These are phyloP conservation scores for Callorhinus ursinus DNA, from an alignment of 2,113 vertebrate genomes.

Conservation along the genomic window DNA sequence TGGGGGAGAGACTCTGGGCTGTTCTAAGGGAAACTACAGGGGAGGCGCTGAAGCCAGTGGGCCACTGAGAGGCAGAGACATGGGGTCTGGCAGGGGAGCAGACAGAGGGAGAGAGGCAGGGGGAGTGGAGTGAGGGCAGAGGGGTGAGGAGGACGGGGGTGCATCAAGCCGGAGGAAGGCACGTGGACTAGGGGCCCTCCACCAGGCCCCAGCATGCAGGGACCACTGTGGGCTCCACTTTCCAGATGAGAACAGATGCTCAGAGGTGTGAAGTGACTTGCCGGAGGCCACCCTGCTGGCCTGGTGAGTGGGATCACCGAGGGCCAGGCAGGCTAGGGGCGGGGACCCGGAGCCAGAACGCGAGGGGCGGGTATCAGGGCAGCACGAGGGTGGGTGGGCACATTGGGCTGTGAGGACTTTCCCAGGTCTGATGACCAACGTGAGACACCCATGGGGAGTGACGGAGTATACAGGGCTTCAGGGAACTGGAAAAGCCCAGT, in stretches of 20 bases:
- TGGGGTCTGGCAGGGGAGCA: neutral
- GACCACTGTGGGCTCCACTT: neutral
- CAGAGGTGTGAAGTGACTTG: neutral
- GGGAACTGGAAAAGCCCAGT: neutral
- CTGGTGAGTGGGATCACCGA: neutral
- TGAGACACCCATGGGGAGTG: neutral
- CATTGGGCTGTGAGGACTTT: neutral
- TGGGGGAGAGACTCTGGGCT: neutral
- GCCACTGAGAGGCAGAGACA: neutral
- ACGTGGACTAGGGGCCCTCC: neutral
- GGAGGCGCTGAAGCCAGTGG: neutral
- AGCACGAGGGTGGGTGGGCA: neutral
- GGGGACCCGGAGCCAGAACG: neutral
- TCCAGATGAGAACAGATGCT: neutral
- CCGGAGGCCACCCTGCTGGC: neutral
- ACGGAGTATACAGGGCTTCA: accelerated
- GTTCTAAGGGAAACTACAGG: neutral
- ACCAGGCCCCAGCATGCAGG: accelerated
- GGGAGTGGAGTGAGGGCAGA: neutral
- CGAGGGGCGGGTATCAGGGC: accelerated
- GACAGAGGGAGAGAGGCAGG: neutral
- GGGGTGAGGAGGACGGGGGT: neutral
- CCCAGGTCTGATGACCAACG: neutral
- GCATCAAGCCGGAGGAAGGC: neutral
- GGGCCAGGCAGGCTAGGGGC: neutral